These are phyloP conservation scores for Ianthella basta DNA, from an alignment of 37 sponge, comb jelly and placozoan species.

Conservation along the genomic window DNA sequence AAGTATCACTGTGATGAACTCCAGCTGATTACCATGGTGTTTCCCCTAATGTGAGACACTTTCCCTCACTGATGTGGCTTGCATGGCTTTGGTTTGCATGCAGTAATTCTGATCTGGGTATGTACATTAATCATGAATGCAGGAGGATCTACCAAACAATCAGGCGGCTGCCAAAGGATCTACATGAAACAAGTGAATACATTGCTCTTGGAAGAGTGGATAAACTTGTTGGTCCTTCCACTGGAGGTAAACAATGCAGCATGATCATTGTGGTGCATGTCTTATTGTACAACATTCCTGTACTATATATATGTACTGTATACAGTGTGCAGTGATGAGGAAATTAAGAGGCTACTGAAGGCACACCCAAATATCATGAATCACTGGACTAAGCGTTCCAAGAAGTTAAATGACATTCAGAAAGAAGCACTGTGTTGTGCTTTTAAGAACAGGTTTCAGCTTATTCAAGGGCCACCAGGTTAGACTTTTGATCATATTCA, in stretches of 20 bases:
- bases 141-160: too few species aligned
- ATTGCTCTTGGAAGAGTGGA: too few species aligned
- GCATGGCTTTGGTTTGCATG: too few species aligned
- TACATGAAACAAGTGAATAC: too few species aligned
- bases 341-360: not conserved
- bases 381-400: conserved; percentile 14
- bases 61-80: too few species aligned
- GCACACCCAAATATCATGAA: not conserved
- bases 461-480: conserved; percentile 91
- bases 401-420: conserved; percentile 55
- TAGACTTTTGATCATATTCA: not conserved
- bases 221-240: too few species aligned
- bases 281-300: conserved; percentile 31
- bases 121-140: too few species aligned
- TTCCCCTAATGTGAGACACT: not conserved
- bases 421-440: conserved; percentile 42
- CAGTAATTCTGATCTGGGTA: too few species aligned
- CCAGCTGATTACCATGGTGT: not conserved
- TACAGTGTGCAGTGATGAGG: not conserved
- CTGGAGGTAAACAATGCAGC: too few species aligned
- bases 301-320: not conserved
- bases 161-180: too few species aligned
- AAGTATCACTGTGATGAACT: conserved; percentile 19
- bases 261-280: too few species aligned
- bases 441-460: conserved; percentile 36